These are phyloP conservation scores for Ciconia boyciana DNA, from an alignment of 2,113 vertebrate species.

Conservation along the genomic window DNA sequence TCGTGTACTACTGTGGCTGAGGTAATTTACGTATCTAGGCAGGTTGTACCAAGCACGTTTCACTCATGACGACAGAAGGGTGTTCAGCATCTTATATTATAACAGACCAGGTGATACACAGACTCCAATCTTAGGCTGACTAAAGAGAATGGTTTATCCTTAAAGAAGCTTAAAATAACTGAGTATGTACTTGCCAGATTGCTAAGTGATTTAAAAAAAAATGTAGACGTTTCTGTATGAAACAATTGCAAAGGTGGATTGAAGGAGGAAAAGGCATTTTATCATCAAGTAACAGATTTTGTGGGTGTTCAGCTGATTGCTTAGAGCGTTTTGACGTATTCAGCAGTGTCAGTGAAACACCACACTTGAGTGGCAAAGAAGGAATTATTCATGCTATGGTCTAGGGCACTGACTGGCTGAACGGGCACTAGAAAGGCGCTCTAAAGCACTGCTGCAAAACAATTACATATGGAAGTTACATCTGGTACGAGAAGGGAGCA, in stretches of 20 bases:
- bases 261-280: background rate
- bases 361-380: background rate
- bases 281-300: background rate
- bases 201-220: background rate
- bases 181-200: background rate
- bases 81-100: background rate
- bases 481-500: background rate
- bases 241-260: background rate
- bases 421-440: background rate
- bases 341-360: background rate
- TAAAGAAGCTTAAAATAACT: background rate
- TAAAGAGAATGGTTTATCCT: background rate
- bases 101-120: background rate
- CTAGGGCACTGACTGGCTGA: background rate
- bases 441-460: background rate
- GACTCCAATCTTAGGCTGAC: background rate
- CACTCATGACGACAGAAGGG: accelerated
- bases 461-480: background rate
- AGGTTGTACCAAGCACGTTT: background rate
- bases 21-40: background rate
- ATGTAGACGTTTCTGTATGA: background rate
- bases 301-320: background rate
- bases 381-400: background rate
- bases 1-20: background rate
- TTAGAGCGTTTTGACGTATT: background rate